Conservation (phyloP, 2,888 invertebrate species). For the Sphaeridia pumilis region DNA sequence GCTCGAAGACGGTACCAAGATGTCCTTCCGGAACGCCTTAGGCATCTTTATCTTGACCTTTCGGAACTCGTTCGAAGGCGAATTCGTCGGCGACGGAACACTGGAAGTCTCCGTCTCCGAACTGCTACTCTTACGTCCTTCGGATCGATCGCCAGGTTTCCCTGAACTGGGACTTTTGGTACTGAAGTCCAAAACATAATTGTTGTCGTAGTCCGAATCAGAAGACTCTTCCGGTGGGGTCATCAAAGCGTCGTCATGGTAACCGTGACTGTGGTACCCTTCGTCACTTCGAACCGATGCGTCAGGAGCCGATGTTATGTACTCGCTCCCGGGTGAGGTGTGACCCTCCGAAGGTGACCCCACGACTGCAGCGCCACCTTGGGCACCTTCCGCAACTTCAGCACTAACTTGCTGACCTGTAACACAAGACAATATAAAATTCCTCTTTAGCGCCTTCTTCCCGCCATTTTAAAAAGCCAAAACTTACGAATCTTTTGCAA, state of each 20-base stretch:
- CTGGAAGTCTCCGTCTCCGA: slow-evolving; percentile 14
- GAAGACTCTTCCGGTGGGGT: slow-evolving; percentile 86
- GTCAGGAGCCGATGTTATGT: slow-evolving; percentile 71
- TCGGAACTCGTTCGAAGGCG: slow-evolving; percentile 60
- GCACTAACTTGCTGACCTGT: slow-evolving; percentile 12
- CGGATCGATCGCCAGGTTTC: slow-evolving; percentile 16
- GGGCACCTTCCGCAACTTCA: slow-evolving; percentile 5
- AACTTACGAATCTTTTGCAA: slow-evolving; percentile 54
- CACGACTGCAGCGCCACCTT: too few species aligned
- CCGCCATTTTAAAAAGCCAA: too few species aligned
- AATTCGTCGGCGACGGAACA: slow-evolving; percentile 4
- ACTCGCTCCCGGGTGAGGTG: slow-evolving; percentile 19
- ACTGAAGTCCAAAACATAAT: slow-evolving; percentile 77
- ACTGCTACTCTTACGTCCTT: slow-evolving; percentile 20
- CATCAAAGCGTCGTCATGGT: slow-evolving; percentile 76
- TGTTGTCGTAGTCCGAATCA: slow-evolving; percentile 71
- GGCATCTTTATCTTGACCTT: slow-evolving; percentile 92
- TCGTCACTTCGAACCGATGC: slow-evolving; percentile 83
- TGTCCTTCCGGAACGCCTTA: slow-evolving; percentile 55
- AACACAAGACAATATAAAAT: too few species aligned
- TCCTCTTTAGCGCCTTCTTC: too few species aligned
- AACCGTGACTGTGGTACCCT: slow-evolving; percentile 86
- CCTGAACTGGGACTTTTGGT: slow-evolving; percentile 28
- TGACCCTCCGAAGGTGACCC: background rate
- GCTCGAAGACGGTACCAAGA: background rate